Base-by-base conservation (phyloP, 2,888 invertebrate genomes). In the Leucophora obtusa region DNA sequence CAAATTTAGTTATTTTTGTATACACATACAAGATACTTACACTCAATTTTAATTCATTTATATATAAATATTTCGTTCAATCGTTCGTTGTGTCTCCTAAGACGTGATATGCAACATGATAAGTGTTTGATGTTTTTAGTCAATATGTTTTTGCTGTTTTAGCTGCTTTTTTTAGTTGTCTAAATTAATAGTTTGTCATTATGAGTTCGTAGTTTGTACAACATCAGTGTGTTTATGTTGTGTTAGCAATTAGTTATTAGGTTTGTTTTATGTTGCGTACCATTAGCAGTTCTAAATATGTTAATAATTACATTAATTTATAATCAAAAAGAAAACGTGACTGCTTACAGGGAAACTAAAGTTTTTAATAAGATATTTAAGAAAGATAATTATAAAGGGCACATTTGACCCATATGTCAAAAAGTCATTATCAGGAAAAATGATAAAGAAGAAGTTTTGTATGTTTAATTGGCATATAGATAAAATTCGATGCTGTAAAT, bases 21-120 rank as follows among this genome's bases (percentile, higher is more conserved):
- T 10, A 14, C 47, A 7, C 14, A 47, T 47, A 47, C n/a, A 10
- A 59, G n/a, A n/a, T 28, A 58, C 0, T 14, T 33, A 38, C 59
- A 35, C 14, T 24, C 21, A 21, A n/a, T 66, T 54, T 53, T 10
- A 38, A 38, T n/a, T 18, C 33, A 14, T 65, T 65, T 54, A 7
- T 15, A 58, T n/a, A 33, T 33, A 33, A 15, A 18, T 14, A 60
- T 47, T 47, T 47, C 24, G 4, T 6, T 28, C 60, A 47, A 47
- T 60, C 43, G 1, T 9, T 58, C 17, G 33, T 51, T 53, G 17
- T 53, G 76, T 50, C 54, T 63, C 7, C 6, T 7, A 66, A 71
- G 74, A 75, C 79, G 65, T 75, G 65, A 63, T 70, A 68, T 62
- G 66, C 74, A 79, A 60, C 75, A 60, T 63, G 47, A 79, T 71